These are phyloP conservation scores for Drosophila robusta DNA, from an alignment of 2,888 invertebrate genomes.

Conservation along the genomic window DNA sequence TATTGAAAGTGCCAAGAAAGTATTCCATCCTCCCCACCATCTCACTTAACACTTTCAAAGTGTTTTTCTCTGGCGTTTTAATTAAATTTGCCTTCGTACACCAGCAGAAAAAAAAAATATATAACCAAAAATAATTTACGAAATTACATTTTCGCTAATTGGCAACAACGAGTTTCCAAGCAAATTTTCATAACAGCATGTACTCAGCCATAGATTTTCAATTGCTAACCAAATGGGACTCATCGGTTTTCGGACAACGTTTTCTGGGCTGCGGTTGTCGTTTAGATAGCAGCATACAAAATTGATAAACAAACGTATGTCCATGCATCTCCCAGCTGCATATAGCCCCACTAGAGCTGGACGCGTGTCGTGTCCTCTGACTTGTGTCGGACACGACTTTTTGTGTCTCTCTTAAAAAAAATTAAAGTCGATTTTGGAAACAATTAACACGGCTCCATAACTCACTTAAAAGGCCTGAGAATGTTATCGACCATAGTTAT, in stretches of 20 bases:
- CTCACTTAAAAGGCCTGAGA: too few species aligned
- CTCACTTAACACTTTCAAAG: constrained; percentile 43
- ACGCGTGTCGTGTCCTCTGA: not conserved
- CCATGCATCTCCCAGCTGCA: constrained; percentile 14
- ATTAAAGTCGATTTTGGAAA: not conserved
- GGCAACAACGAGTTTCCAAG: constrained; percentile 26
- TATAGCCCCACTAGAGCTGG: not conserved
- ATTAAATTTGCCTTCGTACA: constrained; percentile 46
- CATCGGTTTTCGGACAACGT: constrained; percentile 29
- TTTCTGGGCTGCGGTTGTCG: constrained; percentile 38
- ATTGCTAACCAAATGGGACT: constrained; percentile 41
- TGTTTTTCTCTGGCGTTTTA: constrained; percentile 52
- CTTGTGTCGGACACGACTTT: not conserved
- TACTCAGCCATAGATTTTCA: constrained; percentile 39
- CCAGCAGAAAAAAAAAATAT: constrained; percentile 6
- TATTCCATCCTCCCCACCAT: constrained; percentile 15
- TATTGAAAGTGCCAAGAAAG: constrained; percentile 61
- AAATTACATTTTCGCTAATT: constrained; percentile 59
- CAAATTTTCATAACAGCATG: constrained; percentile 26
- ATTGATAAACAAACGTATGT: constrained; percentile 70
- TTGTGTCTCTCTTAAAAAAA: not conserved
- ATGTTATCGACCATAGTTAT: too few species aligned
- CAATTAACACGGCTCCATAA: too few species aligned
- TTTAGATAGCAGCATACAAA: constrained; percentile 42
- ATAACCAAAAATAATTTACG: constrained; percentile 27